Conservation (phyloP, 2,113 vertebrate species). For the Engraulis encrasicolus region DNA sequence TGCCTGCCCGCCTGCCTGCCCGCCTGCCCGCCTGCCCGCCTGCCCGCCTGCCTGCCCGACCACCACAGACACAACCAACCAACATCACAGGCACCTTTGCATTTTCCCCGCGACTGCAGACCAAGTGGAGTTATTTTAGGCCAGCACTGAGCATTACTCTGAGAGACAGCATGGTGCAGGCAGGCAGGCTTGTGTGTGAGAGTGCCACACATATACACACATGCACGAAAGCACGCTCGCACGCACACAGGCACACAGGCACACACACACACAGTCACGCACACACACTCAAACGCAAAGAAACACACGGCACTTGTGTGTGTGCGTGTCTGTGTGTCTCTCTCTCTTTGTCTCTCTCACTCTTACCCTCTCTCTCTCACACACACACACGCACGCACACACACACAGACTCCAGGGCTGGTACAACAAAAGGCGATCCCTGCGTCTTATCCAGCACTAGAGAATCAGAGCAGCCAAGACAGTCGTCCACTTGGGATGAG, state of each 20-base stretch:
- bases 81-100: conserved; percentile 28
- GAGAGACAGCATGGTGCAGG: conserved; percentile 9
- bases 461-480: not conserved
- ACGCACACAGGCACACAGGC: not conserved
- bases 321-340: no score
- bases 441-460: not conserved
- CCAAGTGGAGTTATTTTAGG: conserved; percentile 41
- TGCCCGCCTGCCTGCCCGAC: no score
- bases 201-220: not conserved
- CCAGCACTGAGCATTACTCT: conserved; percentile 30
- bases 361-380: not conserved
- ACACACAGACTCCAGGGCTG: not conserved
- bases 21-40: no score
- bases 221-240: not conserved
- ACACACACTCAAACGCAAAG: no score
- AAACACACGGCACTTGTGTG: no score
- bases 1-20: no score
- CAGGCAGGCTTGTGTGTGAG: conserved; percentile 23
- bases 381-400: not conserved
- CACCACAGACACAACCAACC: not conserved
- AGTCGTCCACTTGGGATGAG: not conserved
- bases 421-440: conserved; percentile 2
- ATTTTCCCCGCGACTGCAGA: conserved; percentile 36
- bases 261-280: not conserved
- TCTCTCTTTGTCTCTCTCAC: no score